A percentile compares a stretch with the other conserved stretches of the same genome.
phyloP scores from a whole-genome alignment of 2,797 vertebrate genomes.

The Naso thynnoides region DNA sequence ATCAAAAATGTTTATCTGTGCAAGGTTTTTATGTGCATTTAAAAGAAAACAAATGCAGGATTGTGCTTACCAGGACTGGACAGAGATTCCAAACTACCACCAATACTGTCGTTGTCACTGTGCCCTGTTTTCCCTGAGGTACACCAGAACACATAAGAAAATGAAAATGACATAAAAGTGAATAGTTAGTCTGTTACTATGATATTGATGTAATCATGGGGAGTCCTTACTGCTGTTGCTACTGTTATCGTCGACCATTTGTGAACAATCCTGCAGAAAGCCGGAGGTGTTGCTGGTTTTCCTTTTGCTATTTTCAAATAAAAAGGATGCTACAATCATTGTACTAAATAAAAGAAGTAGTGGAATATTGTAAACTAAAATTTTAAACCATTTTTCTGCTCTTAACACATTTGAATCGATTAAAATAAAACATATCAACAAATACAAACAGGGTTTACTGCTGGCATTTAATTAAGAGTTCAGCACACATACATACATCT shows the following conservation, averaged over 20 bases:
- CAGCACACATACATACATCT: not conserved
- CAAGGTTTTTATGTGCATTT: not conserved
- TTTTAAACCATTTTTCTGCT: not conserved
- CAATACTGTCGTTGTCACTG: constrained; percentile 89
- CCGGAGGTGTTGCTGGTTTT: constrained; percentile 76
- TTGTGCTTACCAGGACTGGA: constrained; percentile 90
- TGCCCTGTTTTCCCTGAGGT: constrained; percentile 72
- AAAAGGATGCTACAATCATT: constrained; percentile 18
- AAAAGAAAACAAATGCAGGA: not conserved
- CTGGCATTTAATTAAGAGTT: constrained; percentile 1
- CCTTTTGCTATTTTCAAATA: constrained; percentile 67
- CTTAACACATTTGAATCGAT: not conserved
- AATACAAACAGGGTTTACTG: constrained; percentile 4
- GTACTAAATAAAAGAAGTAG: not conserved
- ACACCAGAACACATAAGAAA: constrained; percentile 20
- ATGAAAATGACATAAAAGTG: not conserved
- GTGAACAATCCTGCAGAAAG: constrained; percentile 61
- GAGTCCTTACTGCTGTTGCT: constrained; percentile 73
- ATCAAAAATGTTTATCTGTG: constrained; percentile 1
- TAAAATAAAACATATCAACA: not conserved
- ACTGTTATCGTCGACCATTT: constrained; percentile 69
- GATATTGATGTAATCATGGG: not conserved
- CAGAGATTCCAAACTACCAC: constrained; percentile 89
- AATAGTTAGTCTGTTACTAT: not conserved
- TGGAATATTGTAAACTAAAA: not conserved